Base-by-base conservation (phyloP, 2,888 invertebrate species). In the Xiphydria camelus region DNA sequence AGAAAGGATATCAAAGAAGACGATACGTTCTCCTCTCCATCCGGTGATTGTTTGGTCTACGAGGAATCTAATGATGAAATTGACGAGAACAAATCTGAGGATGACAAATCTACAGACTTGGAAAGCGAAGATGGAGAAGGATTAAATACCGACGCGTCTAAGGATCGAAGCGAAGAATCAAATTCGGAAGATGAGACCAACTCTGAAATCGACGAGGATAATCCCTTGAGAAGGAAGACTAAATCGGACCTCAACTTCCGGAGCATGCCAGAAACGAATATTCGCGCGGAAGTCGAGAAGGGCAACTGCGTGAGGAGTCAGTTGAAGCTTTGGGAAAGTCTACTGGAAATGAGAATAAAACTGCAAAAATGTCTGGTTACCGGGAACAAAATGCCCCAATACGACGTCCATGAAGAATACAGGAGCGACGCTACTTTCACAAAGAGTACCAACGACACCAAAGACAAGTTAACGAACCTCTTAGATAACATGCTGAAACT, bases 261-360 rank as follows among this genome's bases (percentile, higher is more conserved):
- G 69, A 81, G 82, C 73, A 75, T 86, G 25, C 79, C 81, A 46
- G 77, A 80, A 33, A 76, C 77, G 41, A 80, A 83, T 63, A 51
- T 79, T 2, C 77, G 80, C 1, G 79, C 78, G 45, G 83, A 85
- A 64, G 77, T 84, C 0, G 82, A 84, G 57, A 88, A 87, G 68
- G 88, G 87, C 1, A 73, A 78, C 9, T 82, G 84, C 64, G 85
- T 89, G 0, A 80, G 84, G 64, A 87, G 84, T 61, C 89, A 90
- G 67, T 70, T 89, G 19, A 77, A 81, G 25, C 67, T 93, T 1
- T 96, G 93, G 92, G 95, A 96, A 70, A 85, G 82, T 42, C 72
- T 96, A 3, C 71, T 96, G 17, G 94, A 96, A 76, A 81, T 87
- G 68, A 82, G 96, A 54, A 95, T 96, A 59, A 88, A 90, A 66